Evolutionary conservation across 2,113 vertebrate genomes (phyloP).

Genomic region (Henicopernis longicauda): DNA sequence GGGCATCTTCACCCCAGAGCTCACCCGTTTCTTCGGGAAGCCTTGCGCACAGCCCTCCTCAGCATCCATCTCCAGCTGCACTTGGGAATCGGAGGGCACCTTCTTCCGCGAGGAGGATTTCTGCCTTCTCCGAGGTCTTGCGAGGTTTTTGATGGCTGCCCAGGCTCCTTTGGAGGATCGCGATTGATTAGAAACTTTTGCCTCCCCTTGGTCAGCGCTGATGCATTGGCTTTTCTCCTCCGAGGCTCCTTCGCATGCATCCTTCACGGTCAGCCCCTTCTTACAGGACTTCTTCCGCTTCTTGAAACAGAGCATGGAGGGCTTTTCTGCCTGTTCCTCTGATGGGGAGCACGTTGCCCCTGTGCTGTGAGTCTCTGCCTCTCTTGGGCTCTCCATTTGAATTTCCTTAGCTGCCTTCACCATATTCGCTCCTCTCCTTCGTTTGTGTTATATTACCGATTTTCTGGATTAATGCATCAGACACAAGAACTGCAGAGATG

Average conservation of each 20-base stretch:
- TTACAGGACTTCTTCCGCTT: slow-evolving; percentile 70
- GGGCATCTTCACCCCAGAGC: slow-evolving; percentile 68
- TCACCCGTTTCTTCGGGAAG: slow-evolving; percentile 44
- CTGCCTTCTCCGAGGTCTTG: slow-evolving; percentile 59
- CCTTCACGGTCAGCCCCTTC: background rate
- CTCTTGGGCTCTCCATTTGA: slow-evolving; percentile 64
- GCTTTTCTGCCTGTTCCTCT: slow-evolving; percentile 48
- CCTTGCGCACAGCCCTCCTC: background rate
- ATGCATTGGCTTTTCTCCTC: background rate
- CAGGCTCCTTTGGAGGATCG: slow-evolving; percentile 59
- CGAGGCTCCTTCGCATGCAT: background rate
- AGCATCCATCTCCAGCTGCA: slow-evolving; percentile 52
- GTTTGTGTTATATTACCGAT: background rate
- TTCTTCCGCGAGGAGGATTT: slow-evolving; percentile 46
- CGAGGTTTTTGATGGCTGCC: slow-evolving; percentile 68
- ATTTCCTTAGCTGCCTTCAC: slow-evolving; percentile 66
- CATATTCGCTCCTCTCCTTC: slow-evolving; percentile 38
- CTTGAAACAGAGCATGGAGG: slow-evolving; percentile 75
- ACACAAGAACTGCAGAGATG: background rate
- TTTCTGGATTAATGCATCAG: slow-evolving; percentile 5
- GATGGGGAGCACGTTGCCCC: background rate
- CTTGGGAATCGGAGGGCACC: background rate
- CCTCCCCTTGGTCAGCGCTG: background rate
- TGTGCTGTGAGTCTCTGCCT: background rate
- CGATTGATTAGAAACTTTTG: background rate